Base-by-base conservation (phyloP, 2,888 invertebrate genomes). In the Acanthosepion lycidas region DNA sequence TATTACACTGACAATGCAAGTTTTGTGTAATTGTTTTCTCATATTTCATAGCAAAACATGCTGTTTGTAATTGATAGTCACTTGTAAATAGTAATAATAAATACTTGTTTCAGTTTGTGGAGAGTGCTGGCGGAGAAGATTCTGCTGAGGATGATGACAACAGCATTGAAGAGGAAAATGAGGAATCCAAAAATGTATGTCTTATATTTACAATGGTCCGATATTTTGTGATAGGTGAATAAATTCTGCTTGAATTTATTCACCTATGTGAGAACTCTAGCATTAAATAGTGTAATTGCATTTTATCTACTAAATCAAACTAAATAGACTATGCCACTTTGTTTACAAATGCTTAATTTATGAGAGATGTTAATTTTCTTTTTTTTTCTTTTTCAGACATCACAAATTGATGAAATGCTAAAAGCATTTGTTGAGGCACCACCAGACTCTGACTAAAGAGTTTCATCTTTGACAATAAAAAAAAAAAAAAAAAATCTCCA, bases 381-480 rank as follows among this genome's bases (percentile, higher is more conserved):
- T 9, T n/a, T n/a, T 33, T 78, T 15, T 78, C 5, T 15, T 6
- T 78, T 78, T n/a, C 93, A 93, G 93, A 93, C 53, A 20, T 53
- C 53, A 53, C 93, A 93, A 93, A 18, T 93, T 28, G 93, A 93
- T n/a, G 53, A 53, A 20, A 93, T 93, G 93, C 2, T 93, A 28
- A 93, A 93, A 28, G 93, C 93, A 49, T 93, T 93, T 93, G 93
- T 93, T 23, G 93, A 93, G 53, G 93, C 93, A 28, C 93, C 93
- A 93, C 93, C 93, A 53, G 93, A 93, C 28, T 93, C 93, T 0
- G 93, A 93, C 20, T 93, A 93, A 93, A 93, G 28, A 49, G 49
- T 28, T 92, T 51, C 23, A 51, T 49, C 15, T 78, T 78, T 78
- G 33, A 78, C 28, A 78, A 78, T n/a, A 78, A 78, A 33, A n/a